Evolutionary conservation across 2,888 invertebrate species (phyloP), one percentile per base, ranked within the genome.

Genomic region (Ypsolopha scabrella): DNA sequence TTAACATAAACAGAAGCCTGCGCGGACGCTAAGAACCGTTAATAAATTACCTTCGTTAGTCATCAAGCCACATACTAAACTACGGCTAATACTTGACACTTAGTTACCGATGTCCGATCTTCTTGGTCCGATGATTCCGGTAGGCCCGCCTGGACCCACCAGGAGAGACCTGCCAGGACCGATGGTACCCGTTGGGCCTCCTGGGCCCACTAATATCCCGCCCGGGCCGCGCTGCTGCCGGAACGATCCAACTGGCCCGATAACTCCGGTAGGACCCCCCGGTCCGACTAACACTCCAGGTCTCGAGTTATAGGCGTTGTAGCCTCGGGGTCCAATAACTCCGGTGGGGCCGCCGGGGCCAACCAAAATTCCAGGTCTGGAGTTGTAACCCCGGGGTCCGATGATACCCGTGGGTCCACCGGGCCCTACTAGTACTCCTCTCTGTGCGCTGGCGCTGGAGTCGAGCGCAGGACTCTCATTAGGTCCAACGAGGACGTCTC

Each of bases 141-240:
- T 56, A 1, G 64, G 62, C 8, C 62, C 62, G 14, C 75, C 79
- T 0, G 80, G 75, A 8, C 77, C 80, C 2, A 77, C 78, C 39
- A 87, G 57, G 14, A 87, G 62, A 6, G 14, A 14, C 34, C 33
- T 24, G 4, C 24, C 34, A 24, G 67, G 64, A 8, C 60, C 68
- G 51, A 64, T 67, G 37, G 70, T 64, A 38, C 83, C 86, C 0
- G 80, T 77, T 6, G 86, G 81, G 36, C 86, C 85, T 1, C 77
- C 80, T 1, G 85, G 86, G 9, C 87, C 86, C 0, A 80, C 76
- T 10, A 86, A 60, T 24, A 87, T 54, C 0, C 71, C 71, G 3
- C 57, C 52, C 35, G 48, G 11, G 14, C 44, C 44, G 2, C 44
- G 24, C 24, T 24, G 24, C 4, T 24, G 24, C 24, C 24, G 24